Base-by-base conservation (phyloP, 2,888 invertebrate genomes). In the Volucella zonaria region DNA sequence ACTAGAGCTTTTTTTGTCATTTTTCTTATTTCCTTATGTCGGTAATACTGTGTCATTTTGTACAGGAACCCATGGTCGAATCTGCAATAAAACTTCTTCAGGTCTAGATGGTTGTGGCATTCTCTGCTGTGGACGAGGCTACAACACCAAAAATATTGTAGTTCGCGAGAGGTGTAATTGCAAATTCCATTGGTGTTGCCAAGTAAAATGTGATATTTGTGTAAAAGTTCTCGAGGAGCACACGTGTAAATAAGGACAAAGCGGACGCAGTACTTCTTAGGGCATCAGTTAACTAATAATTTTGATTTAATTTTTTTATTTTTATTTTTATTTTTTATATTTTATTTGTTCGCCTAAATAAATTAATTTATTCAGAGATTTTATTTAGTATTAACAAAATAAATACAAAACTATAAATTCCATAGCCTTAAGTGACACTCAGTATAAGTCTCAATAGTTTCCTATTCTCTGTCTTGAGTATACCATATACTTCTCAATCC, bases 131-230 rank as follows among this genome's bases (percentile, higher is more conserved):
- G 98, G 97, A 10, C 94, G 98, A 82, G 98, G 98, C 42, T 97
- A 97, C 94, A 97, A 96, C 92, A 97, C 97, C 18, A 94, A 95
- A 90, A 96, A 96, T 90, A 94, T 95, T 80, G 95, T 94, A 54
- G 93, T 95, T 73, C 94, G 94, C 87, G 96, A 96, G 89, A 94
- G 97, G 87, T 98, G 98, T 92, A 95, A 97, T 89, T 98, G 98
- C 93, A 96, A 96, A 91, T 98, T 98, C 92, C 96, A 97, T 91
- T 98, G 98, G 98, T 99, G 98, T 93, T 98, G 98, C 93, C 95
- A 95, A 90, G 98, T 98, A 83, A 95, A 96, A 90, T 98, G 98
- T 93, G 96, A 97, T 92, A 96, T 95, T 68, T 98, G 98, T 92
- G 94, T 95, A 88, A 93, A 94, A 88, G 94, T 93, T 89, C 93